phyloP scores from a whole-genome alignment of 2,113 vertebrate species.

The Heteronetta atricapilla region DNA sequence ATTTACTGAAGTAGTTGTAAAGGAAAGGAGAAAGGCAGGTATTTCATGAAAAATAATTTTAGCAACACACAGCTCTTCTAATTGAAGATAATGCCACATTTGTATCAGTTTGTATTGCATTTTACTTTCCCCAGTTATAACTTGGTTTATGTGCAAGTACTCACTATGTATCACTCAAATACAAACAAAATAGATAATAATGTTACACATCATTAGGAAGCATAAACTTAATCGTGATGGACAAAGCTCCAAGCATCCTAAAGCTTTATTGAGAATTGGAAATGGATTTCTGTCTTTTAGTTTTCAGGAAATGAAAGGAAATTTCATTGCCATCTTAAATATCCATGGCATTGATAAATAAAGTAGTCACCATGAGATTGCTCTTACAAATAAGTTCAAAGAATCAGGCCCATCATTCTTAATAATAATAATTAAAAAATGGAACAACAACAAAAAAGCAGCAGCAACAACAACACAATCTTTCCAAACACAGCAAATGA shows the following conservation, averaged over 20 bases:
- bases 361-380: not conserved
- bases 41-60: not conserved
- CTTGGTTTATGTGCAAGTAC: not conserved
- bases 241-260: not conserved
- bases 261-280: not conserved
- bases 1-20: not conserved
- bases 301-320: constrained; percentile 19
- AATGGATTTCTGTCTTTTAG: not conserved
- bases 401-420: not conserved
- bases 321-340: not conserved
- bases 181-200: constrained; percentile 4
- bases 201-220: not conserved
- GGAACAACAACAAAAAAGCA: not conserved
- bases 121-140: not conserved
- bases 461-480: not conserved
- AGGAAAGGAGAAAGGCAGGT: not conserved
- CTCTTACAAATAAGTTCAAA: not conserved
- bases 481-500: not conserved
- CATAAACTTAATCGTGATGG: not conserved
- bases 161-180: not conserved
- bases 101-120: not conserved
- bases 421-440: not conserved
- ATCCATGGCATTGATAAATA: not conserved
- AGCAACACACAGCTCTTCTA: not conserved
- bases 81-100: not conserved